Base-by-base conservation (phyloP, 2,888 invertebrate species). In the Lapara coniferarum region DNA sequence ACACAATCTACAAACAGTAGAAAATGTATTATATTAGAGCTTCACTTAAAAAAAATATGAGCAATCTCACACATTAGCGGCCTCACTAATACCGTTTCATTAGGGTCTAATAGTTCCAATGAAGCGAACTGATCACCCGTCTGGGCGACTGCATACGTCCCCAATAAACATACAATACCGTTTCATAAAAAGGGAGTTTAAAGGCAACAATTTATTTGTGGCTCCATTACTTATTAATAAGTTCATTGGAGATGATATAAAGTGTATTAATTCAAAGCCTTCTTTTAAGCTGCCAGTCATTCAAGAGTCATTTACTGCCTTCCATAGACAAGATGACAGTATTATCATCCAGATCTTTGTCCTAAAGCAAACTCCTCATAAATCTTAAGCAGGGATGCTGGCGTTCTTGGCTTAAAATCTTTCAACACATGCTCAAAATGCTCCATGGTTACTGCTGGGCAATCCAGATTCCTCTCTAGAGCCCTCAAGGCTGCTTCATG, bases 401-500 rank as follows among this genome's bases (percentile, higher is more conserved):
- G 96, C 3, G 97, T 98, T 80, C 98, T 94, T 0, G 98, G 98
- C 56, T 94, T 95, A 0, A 98, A 96, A 69, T 95, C 91, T 66
- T 93, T 88, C 5, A 98, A 88, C 0, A 98, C 97, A 76, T 93
- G 87, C 70, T 95, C 92, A 87, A 99, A 98, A 91, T 98, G 97
- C 55, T 91, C 87, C 90, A 94, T 94, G 4, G 91, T 90, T 0
- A 99, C 95, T 70, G 85, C 83, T 13, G 89, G 79, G 46, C 96
- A 95, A 10, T 96, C 90, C 1, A 98, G 90, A 84, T 96, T 95
- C 77, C 96, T 96, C 83, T 98, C 97, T 66, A 99, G 88, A 0
- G 98, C 97, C 82, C 95, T 95, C 85, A 98, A 92, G 0, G 97
- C 99, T 10, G 99, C 99, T 89, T 98, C 98, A 73, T 98, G 96